Evolutionary conservation across 2,888 invertebrate species (phyloP).

Genomic region (Ennomos fuscantarius): DNA sequence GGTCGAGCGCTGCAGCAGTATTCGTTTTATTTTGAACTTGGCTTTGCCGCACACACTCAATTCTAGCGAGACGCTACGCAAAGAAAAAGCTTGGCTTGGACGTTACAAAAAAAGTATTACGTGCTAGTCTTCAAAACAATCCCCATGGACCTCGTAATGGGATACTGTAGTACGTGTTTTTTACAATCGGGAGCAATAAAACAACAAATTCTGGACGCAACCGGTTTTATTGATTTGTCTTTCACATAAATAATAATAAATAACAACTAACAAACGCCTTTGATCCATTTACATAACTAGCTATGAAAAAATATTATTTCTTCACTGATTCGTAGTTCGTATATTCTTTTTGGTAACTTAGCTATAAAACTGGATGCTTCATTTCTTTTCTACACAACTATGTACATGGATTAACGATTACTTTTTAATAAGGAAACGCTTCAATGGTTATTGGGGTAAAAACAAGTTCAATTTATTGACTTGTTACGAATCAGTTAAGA

Average conservation of each 20-base stretch:
- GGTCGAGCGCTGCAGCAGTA: slow-evolving; percentile 60
- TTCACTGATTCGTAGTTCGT: no score
- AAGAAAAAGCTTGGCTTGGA: slow-evolving; percentile 29
- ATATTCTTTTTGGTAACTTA: no score
- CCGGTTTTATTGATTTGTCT: slow-evolving; percentile 41
- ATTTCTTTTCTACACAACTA: no score
- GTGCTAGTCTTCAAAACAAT: slow-evolving; percentile 49
- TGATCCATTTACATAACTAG: no score
- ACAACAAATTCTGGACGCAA: slow-evolving; percentile 35
- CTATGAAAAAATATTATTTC: no score
- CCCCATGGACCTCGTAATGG: slow-evolving; percentile 43
- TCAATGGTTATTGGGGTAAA: no score
- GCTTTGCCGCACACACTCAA: slow-evolving; percentile 45
- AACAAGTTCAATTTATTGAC: no score
- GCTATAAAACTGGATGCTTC: no score
- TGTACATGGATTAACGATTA: no score
- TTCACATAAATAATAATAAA: slow-evolving; percentile 16
- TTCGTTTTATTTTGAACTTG: slow-evolving; percentile 76
- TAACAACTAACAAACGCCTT: neutral
- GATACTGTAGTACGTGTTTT: slow-evolving; percentile 41
- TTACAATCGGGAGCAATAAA: slow-evolving; percentile 39
- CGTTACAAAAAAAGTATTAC: slow-evolving; percentile 50
- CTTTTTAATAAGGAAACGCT: no score
- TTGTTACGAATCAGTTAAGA: no score
- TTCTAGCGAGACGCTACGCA: slow-evolving; percentile 48